phyloP scores from a whole-genome alignment of 2,797 vertebrate species.

The Acipenser oxyrinchus region DNA sequence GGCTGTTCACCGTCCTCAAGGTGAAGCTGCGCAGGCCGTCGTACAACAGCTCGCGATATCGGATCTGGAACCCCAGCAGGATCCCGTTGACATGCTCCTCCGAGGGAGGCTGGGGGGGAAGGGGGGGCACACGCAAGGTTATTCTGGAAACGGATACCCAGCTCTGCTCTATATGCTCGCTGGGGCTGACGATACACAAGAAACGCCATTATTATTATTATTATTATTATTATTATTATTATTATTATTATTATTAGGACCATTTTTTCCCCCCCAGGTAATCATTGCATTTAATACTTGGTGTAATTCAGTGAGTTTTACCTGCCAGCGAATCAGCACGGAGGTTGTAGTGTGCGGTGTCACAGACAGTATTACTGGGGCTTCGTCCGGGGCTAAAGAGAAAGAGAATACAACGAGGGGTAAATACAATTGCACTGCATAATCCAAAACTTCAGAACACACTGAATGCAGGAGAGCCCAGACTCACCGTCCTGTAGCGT shows the following conservation, averaged over 20 bases:
- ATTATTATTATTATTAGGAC: no score
- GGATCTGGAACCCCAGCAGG: conserved; percentile 84
- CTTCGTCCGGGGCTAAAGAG: conserved; percentile 56
- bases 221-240: no score
- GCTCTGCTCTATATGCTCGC: no score
- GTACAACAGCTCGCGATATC: conserved; percentile 78
- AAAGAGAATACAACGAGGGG: background rate
- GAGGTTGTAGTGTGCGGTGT: conserved; percentile 91
- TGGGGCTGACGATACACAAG: no score
- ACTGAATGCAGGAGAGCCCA: background rate
- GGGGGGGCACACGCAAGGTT: conserved; percentile 43
- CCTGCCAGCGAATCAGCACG: conserved; percentile 93
- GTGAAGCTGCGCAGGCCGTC: conserved; percentile 73
- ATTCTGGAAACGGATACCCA: no score
- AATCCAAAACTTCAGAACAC: conserved; percentile 19
- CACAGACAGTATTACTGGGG: conserved; percentile 79
- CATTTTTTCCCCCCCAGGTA: no score
- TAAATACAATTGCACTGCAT: background rate
- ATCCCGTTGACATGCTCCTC: conserved; percentile 93
- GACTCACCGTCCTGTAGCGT: conserved; percentile 71
- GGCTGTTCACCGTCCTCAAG: conserved; percentile 64
- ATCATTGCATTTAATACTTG: no score
- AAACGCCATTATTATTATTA: no score
- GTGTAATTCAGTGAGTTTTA: conserved; percentile 30
- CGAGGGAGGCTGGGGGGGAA: conserved; percentile 69